Base-by-base conservation (phyloP, 2,888 invertebrate species). In the Chymomyza fuscimana region DNA sequence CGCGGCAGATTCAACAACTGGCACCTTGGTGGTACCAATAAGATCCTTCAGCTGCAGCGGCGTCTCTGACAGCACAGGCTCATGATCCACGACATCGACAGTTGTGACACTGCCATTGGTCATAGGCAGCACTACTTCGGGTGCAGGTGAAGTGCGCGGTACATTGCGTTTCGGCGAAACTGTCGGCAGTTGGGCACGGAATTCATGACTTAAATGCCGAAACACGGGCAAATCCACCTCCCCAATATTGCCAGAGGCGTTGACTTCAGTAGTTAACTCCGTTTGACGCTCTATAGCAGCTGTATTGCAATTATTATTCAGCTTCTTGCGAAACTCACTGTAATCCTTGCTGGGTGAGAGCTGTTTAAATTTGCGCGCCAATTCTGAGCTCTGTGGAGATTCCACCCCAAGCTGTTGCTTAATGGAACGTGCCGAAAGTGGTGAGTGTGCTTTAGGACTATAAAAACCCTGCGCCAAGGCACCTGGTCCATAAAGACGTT, bases 401-500 rank as follows among this genome's bases (percentile, higher is more conserved):
- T 69, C 77, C 19, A 66, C 76, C 72, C 52, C 82, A 60, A 54
- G 80, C 73, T 65, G 70, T 56, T 63, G 61, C 73, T 63, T 70
- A 46, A 73, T 32, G 4, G 70, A 50, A 56, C 70, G 75, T 6
- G 71, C 58, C 6, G 73, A 65, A 5, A 29, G 60, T 0, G 73
- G 54, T 12, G 77, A 75, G 10, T 87, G 81, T 29, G 91, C 91
- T 65, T 91, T 92, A 80, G 94, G 94, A 78, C 95, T 94, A 90
- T 96, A 96, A 90, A 97, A 97, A 0, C 96, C 96, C 90, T 96
- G 96, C 1, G 96, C 97, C 46, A 97, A 90, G 1, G 97, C 97
- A 5, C 96, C 96, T 0, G 97, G 96, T 0, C 97, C 97, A 89
- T 97, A 97, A 2, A 97, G 92, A 65, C 97, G 93, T 87, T 97